phyloP scores from a whole-genome alignment of 1,140 invertebrate species.

The Dolichoris vasculosae region DNA sequence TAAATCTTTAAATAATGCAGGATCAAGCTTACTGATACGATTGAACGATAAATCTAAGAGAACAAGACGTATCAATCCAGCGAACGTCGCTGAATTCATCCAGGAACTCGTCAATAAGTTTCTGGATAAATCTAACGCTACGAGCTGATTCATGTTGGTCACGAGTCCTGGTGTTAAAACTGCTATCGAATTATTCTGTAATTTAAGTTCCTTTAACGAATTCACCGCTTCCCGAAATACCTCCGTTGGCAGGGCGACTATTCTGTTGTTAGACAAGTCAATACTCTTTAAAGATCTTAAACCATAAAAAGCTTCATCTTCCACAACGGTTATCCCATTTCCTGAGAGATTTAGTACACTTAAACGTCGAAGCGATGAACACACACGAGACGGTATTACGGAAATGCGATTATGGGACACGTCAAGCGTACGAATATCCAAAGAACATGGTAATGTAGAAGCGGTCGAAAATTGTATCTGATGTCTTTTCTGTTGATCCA shows the following conservation, averaged over 20 bases:
- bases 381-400: conserved; percentile 85
- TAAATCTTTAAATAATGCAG: conserved; percentile 86
- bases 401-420: conserved; percentile 90
- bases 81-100: conserved; percentile 88
- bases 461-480: conserved; percentile 60
- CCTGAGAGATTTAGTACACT: conserved; percentile 85
- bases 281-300: conserved; percentile 86
- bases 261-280: conserved; percentile 90
- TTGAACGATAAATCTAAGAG: conserved; percentile 91
- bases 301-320: conserved; percentile 86
- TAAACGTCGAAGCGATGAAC: conserved; percentile 83
- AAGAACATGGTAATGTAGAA: conserved; percentile 77
- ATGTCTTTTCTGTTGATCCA: conserved; percentile 62
- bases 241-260: conserved; percentile 89
- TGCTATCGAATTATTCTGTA: conserved; percentile 92
- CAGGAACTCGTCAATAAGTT: conserved; percentile 90
- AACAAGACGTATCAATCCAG: conserved; percentile 89
- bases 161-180: conserved; percentile 87
- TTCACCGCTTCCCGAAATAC: conserved; percentile 86
- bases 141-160: conserved; percentile 87
- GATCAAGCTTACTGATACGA: conserved; percentile 85
- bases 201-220: conserved; percentile 88
- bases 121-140: conserved; percentile 88
- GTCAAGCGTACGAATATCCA: conserved; percentile 88
- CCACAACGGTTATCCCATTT: conserved; percentile 90